Percentiles rank a stretch among this genome's conserved stretches.
These are phyloP conservation scores for Pollenia amentaria DNA, from an alignment of 2,888 invertebrate genomes.

Conservation along the genomic window DNA sequence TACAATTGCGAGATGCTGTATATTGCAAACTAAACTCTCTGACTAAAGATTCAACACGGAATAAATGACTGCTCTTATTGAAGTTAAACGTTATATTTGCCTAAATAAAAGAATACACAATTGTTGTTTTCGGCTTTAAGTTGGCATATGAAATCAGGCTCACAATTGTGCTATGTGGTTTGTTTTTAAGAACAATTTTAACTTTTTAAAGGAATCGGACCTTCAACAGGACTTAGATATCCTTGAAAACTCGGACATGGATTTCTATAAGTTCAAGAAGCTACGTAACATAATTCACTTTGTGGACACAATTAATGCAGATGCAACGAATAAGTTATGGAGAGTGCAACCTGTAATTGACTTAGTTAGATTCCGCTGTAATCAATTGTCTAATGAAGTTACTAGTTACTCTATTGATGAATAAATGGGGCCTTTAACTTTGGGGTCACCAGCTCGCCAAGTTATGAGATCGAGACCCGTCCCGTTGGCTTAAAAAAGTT, in stretches of 20 bases:
- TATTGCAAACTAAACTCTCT: too few species aligned
- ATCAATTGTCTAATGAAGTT: slow-evolving; percentile 74
- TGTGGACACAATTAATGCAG: neutral
- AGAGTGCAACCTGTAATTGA: slow-evolving; percentile 26
- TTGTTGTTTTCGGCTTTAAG: slow-evolving; percentile 9
- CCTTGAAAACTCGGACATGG: slow-evolving; percentile 8
- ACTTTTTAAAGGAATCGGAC: too few species aligned
- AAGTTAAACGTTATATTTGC: slow-evolving; percentile 1
- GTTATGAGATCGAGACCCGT: slow-evolving; percentile 72
- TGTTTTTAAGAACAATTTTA: too few species aligned
- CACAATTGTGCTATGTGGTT: too few species aligned
- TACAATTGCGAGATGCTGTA: too few species aligned
- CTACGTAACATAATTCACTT: slow-evolving; percentile 8
- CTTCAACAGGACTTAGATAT: too few species aligned
- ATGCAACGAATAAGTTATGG: too few species aligned
- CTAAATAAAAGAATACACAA: slow-evolving; percentile 11
- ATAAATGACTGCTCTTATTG: too few species aligned
- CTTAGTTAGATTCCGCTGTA: slow-evolving; percentile 69
- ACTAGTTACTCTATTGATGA: slow-evolving; percentile 49
- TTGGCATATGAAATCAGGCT: slow-evolving; percentile 4
- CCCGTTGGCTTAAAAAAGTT: slow-evolving; percentile 81
- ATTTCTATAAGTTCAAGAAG: slow-evolving; percentile 23
- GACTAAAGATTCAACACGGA: too few species aligned
- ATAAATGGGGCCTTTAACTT: slow-evolving; percentile 75
- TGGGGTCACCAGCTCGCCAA: slow-evolving; percentile 70